Percentiles rank a stretch among this genome's conserved stretches.
These are phyloP conservation scores for Melolontha melolontha DNA, from an alignment of 2,888 invertebrate species.

Conservation along the genomic window DNA sequence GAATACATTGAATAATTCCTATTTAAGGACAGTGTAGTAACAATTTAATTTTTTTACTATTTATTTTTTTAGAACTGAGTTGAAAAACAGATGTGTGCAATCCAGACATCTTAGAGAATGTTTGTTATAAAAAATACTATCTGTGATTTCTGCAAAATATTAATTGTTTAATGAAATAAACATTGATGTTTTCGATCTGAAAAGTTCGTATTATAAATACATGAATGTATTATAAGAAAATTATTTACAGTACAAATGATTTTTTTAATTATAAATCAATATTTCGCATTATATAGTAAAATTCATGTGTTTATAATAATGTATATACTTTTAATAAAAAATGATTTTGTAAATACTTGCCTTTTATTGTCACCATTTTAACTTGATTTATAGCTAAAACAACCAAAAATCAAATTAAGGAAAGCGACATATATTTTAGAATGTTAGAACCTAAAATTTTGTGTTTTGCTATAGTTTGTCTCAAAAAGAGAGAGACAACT, in stretches of 20 bases:
- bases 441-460: too few relatives aligned
- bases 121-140: slow-evolving; percentile 30
- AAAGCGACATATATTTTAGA: too few relatives aligned
- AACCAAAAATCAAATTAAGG: too few relatives aligned
- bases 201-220: slow-evolving; percentile 34
- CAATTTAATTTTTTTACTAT: slow-evolving; percentile 13
- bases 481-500: too few relatives aligned
- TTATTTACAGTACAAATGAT: slow-evolving; percentile 29
- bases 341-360: slow-evolving; percentile 5
- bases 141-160: slow-evolving; percentile 35
- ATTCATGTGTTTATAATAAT: slow-evolving; percentile 34
- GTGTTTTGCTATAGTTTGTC: too few relatives aligned
- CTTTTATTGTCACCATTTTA: neutral
- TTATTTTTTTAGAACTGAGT: slow-evolving; percentile 19
- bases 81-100: slow-evolving; percentile 36
- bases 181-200: slow-evolving; percentile 38
- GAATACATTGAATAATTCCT: neutral
- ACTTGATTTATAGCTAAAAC: too few relatives aligned
- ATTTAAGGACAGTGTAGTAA: slow-evolving; percentile 10
- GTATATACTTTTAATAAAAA: slow-evolving; percentile 29
- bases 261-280: slow-evolving; percentile 17
- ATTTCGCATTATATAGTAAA: slow-evolving; percentile 9
- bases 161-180: slow-evolving; percentile 18
- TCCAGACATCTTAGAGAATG: slow-evolving; percentile 22
- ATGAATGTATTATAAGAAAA: slow-evolving; percentile 26